Evolutionary conservation across 2,888 invertebrate species (phyloP).

Genomic region (Abrostola tripartita): DNA sequence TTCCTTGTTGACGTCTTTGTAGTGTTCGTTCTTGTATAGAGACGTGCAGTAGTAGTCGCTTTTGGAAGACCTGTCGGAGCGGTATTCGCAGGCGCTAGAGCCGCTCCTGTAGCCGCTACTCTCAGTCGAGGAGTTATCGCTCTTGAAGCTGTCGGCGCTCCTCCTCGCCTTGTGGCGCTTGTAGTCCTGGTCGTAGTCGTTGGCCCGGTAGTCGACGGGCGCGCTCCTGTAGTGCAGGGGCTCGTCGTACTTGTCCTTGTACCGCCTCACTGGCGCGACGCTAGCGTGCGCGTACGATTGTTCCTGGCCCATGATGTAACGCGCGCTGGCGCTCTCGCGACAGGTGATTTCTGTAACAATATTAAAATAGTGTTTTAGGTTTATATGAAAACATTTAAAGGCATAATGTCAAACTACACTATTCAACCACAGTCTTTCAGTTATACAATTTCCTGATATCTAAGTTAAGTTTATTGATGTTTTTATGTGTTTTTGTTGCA

Average conservation of each 20-base stretch:
- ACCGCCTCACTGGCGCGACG: constrained; percentile 72
- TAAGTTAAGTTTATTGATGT: not conserved
- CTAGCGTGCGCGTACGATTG: constrained; percentile 82
- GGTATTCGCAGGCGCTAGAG: constrained; percentile 82
- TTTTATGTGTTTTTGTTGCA: constrained; percentile 26
- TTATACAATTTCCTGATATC: not conserved
- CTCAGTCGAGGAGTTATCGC: constrained; percentile 81
- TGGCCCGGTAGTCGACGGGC: constrained; percentile 67
- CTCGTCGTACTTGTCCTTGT: constrained; percentile 78
- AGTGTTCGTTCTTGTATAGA: constrained; percentile 86
- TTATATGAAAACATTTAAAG: not conserved
- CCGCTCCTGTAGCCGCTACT: constrained; percentile 85
- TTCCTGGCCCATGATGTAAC: constrained; percentile 82
- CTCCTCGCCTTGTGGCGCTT: constrained; percentile 76
- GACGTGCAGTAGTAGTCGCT: constrained; percentile 83
- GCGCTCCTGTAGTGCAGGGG: constrained; percentile 69
- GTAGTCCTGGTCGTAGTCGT: constrained; percentile 72
- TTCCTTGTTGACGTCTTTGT: constrained; percentile 83
- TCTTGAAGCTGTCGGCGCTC: constrained; percentile 82
- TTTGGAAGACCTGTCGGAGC: constrained; percentile 78
- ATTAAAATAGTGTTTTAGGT: constrained; percentile 35
- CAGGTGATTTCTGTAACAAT: constrained; percentile 74
- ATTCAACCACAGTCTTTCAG: not conserved
- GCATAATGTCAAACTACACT: too few relatives aligned
- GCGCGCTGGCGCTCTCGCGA: constrained; percentile 69